A percentile compares a stretch with the other conserved stretches of the same genome.
These are phyloP conservation scores for Fukomys damarensis DNA, from an alignment of 2,113 vertebrate genomes.

Conservation along the genomic window DNA sequence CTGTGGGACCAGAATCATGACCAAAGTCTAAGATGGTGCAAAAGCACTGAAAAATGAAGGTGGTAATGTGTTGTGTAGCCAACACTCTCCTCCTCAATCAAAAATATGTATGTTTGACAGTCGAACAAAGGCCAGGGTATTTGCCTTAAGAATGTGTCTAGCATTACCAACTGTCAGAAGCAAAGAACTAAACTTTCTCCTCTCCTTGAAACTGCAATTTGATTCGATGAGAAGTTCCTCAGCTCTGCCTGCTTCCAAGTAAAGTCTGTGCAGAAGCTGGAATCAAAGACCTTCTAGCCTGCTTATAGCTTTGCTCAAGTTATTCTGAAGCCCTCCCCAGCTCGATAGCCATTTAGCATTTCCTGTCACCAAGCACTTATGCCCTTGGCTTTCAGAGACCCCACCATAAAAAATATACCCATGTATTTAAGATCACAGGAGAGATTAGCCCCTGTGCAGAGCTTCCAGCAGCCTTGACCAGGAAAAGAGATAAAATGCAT, in stretches of 20 bases:
- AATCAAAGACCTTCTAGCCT: neutral
- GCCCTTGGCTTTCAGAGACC: neutral
- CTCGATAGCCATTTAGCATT: neutral
- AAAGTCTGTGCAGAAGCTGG: neutral
- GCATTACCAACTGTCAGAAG: neutral
- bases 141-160: neutral
- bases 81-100: neutral
- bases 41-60: conserved; percentile 38
- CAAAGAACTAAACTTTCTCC: neutral
- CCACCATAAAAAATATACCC: neutral
- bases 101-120: neutral
- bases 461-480: neutral
- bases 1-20: neutral
- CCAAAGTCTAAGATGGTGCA: neutral
- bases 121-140: neutral
- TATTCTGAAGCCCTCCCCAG: neutral
- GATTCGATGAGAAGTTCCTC: neutral
- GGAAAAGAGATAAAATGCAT: neutral
- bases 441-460: neutral
- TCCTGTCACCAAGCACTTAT: neutral
- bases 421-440: neutral
- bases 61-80: neutral
- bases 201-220: neutral
- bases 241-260: neutral
- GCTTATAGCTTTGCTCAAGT: neutral